Percentiles rank a stretch among this genome's conserved stretches.
Conservation (phyloP, 2,113 vertebrate genomes). For the Misgurnus mizolepis region DNA sequence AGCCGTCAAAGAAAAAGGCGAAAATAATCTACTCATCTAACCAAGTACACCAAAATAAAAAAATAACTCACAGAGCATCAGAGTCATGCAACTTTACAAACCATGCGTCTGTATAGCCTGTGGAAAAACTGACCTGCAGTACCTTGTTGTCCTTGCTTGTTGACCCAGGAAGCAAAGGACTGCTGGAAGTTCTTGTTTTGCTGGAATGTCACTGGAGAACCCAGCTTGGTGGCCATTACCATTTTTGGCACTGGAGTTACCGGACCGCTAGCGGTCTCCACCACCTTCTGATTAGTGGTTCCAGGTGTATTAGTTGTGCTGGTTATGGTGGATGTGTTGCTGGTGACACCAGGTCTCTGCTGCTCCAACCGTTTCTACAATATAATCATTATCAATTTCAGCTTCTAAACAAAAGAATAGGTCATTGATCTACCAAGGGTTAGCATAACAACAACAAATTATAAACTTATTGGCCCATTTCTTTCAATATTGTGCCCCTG, state of each 20-base stretch:
- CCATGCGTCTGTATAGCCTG: not conserved
- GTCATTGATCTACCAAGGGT: too few relatives aligned
- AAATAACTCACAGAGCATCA: not conserved
- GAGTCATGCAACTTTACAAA: not conserved
- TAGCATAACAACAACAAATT: too few relatives aligned
- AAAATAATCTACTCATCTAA: not conserved
- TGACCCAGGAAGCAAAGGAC: conserved; percentile 95
- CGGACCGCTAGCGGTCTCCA: conserved; percentile 78
- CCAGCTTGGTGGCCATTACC: conserved; percentile 90
- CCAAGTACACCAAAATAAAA: not conserved
- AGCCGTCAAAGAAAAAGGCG: not conserved
- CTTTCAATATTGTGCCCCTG: conserved; percentile 20
- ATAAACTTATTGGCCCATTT: conserved; percentile 24
- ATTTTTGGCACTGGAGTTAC: conserved; percentile 89
- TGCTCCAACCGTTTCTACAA: conserved; percentile 93
- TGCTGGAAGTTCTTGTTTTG: conserved; percentile 98
- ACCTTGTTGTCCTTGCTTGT: conserved; percentile 87
- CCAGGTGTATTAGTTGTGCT: conserved; percentile 75
- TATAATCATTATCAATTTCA: not conserved
- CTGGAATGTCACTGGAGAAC: conserved; percentile 92
- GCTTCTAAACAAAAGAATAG: too few relatives aligned
- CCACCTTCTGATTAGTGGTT: conserved; percentile 81
- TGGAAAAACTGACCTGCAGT: conserved; percentile 80
- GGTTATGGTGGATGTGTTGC: conserved; percentile 68
- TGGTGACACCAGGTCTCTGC: conserved; percentile 76